Conservation (phyloP, 2,888 invertebrate species). For the Lithophane leautieri region DNA sequence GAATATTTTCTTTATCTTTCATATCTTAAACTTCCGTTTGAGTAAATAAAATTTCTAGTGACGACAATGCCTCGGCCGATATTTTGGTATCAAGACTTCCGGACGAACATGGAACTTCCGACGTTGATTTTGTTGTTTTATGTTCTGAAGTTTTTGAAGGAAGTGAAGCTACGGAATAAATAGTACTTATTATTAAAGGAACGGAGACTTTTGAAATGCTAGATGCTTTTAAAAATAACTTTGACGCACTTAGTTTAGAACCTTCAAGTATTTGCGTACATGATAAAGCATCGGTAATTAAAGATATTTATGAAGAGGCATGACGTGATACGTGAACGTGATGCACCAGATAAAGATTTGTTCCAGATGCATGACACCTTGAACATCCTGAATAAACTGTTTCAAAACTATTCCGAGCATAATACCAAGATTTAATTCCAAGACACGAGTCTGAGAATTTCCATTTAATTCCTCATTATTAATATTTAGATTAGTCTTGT, state of each 20-base stretch:
- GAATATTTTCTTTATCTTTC: constrained; percentile 32
- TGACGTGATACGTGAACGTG: constrained; percentile 1
- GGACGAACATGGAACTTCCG: constrained; percentile 25
- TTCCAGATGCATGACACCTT: constrained; percentile 1
- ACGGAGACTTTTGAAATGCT: neutral
- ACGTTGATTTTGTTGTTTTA: constrained; percentile 26
- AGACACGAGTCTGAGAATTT: neutral
- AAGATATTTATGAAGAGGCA: neutral
- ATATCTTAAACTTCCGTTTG: constrained; percentile 13
- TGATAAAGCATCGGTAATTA: constrained; percentile 7
- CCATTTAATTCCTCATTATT: neutral
- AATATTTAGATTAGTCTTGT: constrained; percentile 12
- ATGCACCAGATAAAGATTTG: neutral
- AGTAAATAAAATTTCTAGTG: constrained; percentile 29
- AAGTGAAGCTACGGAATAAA: neutral
- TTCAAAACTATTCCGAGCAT: neutral
- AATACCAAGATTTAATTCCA: constrained; percentile 23
- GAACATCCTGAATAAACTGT: neutral
- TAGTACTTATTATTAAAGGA: neutral
- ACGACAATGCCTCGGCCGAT: constrained; percentile 10
- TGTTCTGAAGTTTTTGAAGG: neutral
- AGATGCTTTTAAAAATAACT: neutral
- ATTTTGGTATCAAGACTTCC: constrained; percentile 33
- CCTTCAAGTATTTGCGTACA: neutral
- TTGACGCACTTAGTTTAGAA: neutral